A percentile compares a stretch with the other conserved stretches of the same genome.
These are phyloP conservation scores for Aricia agestis DNA, from an alignment of 1,140 invertebrate species.

Conservation along the genomic window DNA sequence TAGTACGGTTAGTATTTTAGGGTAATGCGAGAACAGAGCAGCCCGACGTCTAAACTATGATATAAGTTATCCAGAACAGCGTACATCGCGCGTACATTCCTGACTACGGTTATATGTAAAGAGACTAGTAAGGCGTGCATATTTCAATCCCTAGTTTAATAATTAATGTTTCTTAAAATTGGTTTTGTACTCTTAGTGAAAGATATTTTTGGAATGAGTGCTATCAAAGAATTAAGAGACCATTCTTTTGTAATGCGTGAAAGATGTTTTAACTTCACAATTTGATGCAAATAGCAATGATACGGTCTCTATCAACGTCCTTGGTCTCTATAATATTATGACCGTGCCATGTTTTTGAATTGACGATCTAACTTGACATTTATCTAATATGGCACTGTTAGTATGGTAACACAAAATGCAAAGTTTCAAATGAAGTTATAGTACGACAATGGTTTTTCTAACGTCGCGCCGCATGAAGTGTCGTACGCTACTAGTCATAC, in stretches of 20 bases:
- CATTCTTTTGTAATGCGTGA: too few species aligned
- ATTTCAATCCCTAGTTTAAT: constrained; percentile 25
- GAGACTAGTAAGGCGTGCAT: constrained; percentile 30
- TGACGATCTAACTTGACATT: neutral
- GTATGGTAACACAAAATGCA: too few species aligned
- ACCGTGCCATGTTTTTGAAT: neutral
- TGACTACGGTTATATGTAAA: constrained; percentile 24
- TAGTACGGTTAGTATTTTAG: neutral
- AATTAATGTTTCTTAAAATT: neutral
- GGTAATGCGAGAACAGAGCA: constrained; percentile 30
- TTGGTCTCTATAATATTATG: too few species aligned
- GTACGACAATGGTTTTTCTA: neutral
- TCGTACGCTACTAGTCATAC: neutral
- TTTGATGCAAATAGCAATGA: neutral
- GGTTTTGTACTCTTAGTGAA: constrained; percentile 3
- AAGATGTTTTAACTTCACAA: neutral
- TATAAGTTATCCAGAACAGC: constrained; percentile 76
- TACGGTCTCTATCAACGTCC: neutral
- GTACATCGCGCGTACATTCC: constrained; percentile 33
- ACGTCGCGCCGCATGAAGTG: neutral
- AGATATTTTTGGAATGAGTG: neutral
- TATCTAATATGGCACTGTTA: too few species aligned
- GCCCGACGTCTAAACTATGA: constrained; percentile 46
- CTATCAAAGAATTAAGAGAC: neutral
- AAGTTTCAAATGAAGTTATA: neutral